Evolutionary conservation across 2,113 vertebrate species (phyloP), one percentile per base, ranked within the genome.

Genomic region (Eretmochelys imbricata): DNA sequence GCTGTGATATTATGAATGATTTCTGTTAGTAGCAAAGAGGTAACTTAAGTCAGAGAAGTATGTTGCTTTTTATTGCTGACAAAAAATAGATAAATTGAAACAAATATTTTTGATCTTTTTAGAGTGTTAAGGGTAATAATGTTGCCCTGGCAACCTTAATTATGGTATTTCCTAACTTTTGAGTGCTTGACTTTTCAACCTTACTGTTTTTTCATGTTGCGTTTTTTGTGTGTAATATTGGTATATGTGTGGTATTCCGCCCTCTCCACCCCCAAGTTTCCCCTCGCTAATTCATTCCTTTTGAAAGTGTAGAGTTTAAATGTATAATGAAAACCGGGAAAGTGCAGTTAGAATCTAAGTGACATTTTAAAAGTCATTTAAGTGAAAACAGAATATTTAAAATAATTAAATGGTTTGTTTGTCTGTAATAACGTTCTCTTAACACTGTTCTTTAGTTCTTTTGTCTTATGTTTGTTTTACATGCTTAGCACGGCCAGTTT

Each of bases 401-500:
- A 90, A 94, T 54, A 82, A 57, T 96, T 96, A 89, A 92, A 92
- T 95, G 19, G 89, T 75, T 93, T 94, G 83, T 97, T 95, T 96
- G 69, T 95, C 84, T 97, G 85, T 96, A 95, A 97, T 96, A 93
- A 96, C 97, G 97, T 96, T 97, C 97, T 96, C 96, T 96, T 97
- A 96, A 97, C 90, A 93, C 88, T 97, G 93, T 97, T 97, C 94
- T 81, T 94, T 90, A 97, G 96, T 97, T 97, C 93, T 98, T 97
- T 97, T 98, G 96, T 98, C 98, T 98, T 98, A 95, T 2, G 48
- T 97, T 97, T 94, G 96, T 98, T 98, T 98, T 97, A 97, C 98
- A 98, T 98, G 98, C 98, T 98, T 98, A 98, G 97, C 98, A 98
- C 95, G 96, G 97, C 96, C 98, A 98, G 97, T 98, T 98, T 98